phyloP scores from a whole-genome alignment of 2,888 invertebrate genomes.

The Acanthosepion pharaonis region DNA sequence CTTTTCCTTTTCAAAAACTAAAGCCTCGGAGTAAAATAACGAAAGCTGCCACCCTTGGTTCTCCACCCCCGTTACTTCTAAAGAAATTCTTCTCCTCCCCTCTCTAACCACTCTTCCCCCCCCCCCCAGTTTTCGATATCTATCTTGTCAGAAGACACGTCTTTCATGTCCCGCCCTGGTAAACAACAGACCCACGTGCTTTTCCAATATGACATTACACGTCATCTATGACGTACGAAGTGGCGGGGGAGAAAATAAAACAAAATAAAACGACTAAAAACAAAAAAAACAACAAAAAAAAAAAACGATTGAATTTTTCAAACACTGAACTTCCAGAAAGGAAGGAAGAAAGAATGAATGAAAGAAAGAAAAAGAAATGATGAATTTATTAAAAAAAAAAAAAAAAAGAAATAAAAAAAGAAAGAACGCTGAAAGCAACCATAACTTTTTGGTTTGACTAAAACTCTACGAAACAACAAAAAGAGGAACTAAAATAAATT shows the following conservation, averaged over 20 bases:
- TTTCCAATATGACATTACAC: conserved; percentile 4
- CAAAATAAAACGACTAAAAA: too few species aligned
- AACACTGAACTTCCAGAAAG: neutral
- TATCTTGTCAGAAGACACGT: conserved; percentile 16
- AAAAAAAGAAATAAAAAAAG: too few species aligned
- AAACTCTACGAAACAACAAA: too few species aligned
- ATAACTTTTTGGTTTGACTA: too few species aligned
- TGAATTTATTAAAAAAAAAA: too few species aligned
- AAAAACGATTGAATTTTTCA: neutral
- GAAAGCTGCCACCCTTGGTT: neutral
- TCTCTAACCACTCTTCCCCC: too few species aligned
- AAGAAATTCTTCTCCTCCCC: neutral
- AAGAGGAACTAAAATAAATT: too few species aligned
- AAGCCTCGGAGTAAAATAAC: neutral
- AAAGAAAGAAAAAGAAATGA: too few species aligned
- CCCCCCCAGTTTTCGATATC: neutral
- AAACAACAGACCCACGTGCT: neutral
- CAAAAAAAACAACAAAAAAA: too few species aligned
- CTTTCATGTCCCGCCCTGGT: conserved; percentile 6
- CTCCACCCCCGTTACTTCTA: neutral
- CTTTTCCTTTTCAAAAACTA: neutral
- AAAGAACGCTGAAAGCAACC: too few species aligned
- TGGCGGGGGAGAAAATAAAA: neutral
- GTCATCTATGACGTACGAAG: conserved; percentile 33
- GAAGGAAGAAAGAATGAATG: neutral